Conservation (phyloP, 1,140 invertebrate species). For the Aphis craccivora region DNA sequence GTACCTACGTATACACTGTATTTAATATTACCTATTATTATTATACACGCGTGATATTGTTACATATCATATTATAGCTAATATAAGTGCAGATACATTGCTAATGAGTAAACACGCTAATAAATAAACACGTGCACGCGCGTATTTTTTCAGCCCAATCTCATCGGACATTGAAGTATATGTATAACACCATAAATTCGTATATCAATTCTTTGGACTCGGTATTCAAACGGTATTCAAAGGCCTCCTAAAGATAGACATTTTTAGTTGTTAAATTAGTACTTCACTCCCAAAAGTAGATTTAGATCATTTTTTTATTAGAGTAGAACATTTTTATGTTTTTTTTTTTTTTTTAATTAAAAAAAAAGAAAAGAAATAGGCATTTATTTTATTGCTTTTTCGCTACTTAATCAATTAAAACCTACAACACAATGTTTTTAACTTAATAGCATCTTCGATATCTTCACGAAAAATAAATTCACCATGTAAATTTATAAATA, state of each 20-base stretch:
- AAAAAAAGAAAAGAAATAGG: no score
- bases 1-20: not conserved
- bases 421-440: not conserved
- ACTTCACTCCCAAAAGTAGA: not conserved
- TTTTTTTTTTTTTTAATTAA: not conserved
- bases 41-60: not conserved
- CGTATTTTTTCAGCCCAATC: not conserved
- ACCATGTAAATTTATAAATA: no score
- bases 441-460: not conserved
- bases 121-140: not conserved
- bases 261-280: not conserved
- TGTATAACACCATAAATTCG: not conserved
- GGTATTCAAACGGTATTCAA: not conserved
- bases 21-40: not conserved
- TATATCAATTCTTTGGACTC: not conserved
- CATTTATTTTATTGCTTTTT: not conserved
- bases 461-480: not conserved
- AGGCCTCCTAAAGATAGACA: not conserved
- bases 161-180: not conserved
- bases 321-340: not conserved
- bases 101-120: no score
- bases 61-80: not conserved
- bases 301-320: not conserved
- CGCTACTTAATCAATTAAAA: not conserved
- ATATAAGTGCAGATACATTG: not conserved